Percentiles rank a stretch among this genome's conserved stretches.
These are phyloP conservation scores for Drosophila bunnanda DNA, from an alignment of 2,888 invertebrate genomes.

Conservation along the genomic window DNA sequence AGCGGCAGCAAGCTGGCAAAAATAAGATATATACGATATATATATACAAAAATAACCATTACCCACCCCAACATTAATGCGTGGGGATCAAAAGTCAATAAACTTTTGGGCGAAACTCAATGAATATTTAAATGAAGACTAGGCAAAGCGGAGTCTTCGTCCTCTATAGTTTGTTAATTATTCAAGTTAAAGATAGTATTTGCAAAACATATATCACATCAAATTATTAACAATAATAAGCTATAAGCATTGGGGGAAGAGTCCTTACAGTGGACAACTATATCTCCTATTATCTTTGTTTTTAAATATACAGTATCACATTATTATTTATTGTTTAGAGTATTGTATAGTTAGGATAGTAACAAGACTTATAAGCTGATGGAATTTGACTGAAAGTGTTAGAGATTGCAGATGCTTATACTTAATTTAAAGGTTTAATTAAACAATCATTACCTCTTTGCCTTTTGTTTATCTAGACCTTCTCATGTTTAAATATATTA, in stretches of 20 bases:
- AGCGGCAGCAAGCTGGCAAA: constrained; percentile 4
- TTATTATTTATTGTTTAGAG: too few relatives aligned
- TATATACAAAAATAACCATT: constrained; percentile 69
- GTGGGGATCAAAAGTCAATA: constrained; percentile 80
- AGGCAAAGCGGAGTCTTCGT: not conserved
- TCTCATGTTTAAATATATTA: too few relatives aligned
- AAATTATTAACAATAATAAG: not conserved
- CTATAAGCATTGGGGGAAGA: too few relatives aligned
- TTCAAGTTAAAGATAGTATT: not conserved
- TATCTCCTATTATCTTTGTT: too few relatives aligned
- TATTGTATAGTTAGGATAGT: too few relatives aligned
- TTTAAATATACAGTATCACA: too few relatives aligned
- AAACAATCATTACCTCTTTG: too few relatives aligned
- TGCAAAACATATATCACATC: not conserved
- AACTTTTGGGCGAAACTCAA: constrained; percentile 65
- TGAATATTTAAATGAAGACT: constrained; percentile 42
- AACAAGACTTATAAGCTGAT: not conserved
- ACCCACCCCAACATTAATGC: constrained; percentile 82
- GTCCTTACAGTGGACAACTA: too few relatives aligned
- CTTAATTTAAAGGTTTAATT: too few relatives aligned
- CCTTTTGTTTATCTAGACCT: too few relatives aligned
- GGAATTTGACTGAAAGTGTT: too few relatives aligned
- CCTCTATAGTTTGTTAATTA: not conserved
- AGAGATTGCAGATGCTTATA: too few relatives aligned
- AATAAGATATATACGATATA: constrained; percentile 13